A percentile compares a stretch with the other conserved stretches of the same genome.
These are phyloP conservation scores for Linurgus olivaceus DNA, from an alignment of 2,797 vertebrate genomes.

Conservation along the genomic window DNA sequence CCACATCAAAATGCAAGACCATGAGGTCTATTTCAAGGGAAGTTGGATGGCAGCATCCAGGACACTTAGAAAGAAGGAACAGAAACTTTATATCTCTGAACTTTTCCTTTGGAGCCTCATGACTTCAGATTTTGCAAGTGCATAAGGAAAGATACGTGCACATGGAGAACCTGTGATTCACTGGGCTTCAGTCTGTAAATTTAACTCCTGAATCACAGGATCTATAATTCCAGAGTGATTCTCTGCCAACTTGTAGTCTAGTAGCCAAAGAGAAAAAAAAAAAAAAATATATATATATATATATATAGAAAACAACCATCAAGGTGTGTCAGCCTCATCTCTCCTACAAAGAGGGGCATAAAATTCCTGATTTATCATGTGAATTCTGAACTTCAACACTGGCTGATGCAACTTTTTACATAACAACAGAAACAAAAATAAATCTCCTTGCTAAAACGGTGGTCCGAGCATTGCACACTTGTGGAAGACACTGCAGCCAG, in stretches of 20 bases:
- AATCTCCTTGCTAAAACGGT: background rate
- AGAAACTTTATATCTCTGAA: constrained; percentile 72
- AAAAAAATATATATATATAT: background rate
- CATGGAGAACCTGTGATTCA: constrained; percentile 76
- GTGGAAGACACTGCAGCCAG: background rate
- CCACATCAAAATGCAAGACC: background rate
- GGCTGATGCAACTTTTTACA: background rate
- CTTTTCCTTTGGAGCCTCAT: constrained; percentile 75
- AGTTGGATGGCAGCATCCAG: constrained; percentile 60
- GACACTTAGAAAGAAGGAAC: constrained; percentile 76
- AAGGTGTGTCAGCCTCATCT: background rate
- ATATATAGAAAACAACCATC: background rate
- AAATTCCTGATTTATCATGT: background rate
- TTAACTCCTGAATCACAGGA: constrained; percentile 68
- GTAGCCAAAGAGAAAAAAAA: background rate
- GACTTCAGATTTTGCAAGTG: constrained; percentile 80
- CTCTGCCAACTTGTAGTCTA: background rate
- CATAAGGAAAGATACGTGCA: constrained; percentile 68
- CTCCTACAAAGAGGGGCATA: background rate
- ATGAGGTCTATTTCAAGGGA: constrained; percentile 55
- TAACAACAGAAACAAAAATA: background rate
- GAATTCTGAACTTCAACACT: background rate
- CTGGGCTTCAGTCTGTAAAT: constrained; percentile 17
- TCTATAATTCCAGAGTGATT: background rate
- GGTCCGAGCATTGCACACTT: accelerated